phyloP scores from a whole-genome alignment of 1,140 invertebrate genomes.

The Apis laboriosa region DNA sequence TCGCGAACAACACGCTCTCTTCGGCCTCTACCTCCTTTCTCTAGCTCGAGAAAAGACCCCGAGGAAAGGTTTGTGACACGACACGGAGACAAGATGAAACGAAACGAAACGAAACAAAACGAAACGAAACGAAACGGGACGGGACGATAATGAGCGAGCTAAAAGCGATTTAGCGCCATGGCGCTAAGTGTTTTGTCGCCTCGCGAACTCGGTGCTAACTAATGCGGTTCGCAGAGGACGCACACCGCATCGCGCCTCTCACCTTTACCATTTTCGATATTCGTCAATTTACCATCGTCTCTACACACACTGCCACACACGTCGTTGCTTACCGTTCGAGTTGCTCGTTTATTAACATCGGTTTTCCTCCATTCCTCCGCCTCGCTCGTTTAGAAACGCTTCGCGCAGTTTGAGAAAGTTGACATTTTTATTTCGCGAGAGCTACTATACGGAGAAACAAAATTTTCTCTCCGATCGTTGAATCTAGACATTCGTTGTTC shows the following conservation, averaged over 20 bases:
- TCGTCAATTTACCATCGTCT: constrained; percentile 27
- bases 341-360: constrained; percentile 17
- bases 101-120: neutral
- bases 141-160: constrained; percentile 64
- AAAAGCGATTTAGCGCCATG: constrained; percentile 65
- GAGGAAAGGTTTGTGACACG: neutral
- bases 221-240: constrained; percentile 60
- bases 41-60: too few relatives aligned
- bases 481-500: neutral
- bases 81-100: neutral
- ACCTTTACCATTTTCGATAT: constrained; percentile 27
- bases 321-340: constrained; percentile 5
- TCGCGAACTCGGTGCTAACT: constrained; percentile 68
- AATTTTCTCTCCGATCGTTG: too few relatives aligned
- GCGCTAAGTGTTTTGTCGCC: constrained; percentile 67
- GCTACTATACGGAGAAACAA: too few relatives aligned
- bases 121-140: constrained; percentile 8
- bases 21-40: neutral
- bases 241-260: constrained; percentile 23
- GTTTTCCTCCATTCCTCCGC: neutral
- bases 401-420: neutral
- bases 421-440: neutral
- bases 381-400: neutral
- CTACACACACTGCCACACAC: constrained; percentile 18
- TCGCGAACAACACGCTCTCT: neutral